Evolutionary conservation across 2,797 vertebrate species (phyloP), one percentile per base, ranked within the genome.

Genomic region (Coregonus suidteri): DNA sequence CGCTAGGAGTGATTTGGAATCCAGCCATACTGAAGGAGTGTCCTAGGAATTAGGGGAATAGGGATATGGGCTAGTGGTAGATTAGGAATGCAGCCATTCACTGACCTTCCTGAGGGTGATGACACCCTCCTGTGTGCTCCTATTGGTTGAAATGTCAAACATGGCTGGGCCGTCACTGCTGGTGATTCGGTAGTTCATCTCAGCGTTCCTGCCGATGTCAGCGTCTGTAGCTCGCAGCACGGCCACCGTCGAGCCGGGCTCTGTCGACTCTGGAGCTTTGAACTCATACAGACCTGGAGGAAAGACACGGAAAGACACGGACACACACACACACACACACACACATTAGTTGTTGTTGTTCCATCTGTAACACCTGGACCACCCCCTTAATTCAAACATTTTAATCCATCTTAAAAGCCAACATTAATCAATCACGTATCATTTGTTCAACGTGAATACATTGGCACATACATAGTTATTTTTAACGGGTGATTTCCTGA

Each of bases 31-130:
- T 13, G 41, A 47, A 47, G 9, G 9, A 47, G 41, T 47, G 41
- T 11, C 9, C 41, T 47, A 13, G 41, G 41, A 47, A 47, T 47
- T 47, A 47, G 41, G 41, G 9, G 41, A 47, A 11, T 13, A 47
- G 41, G 41, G 9, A 11, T 47, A 47, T 47, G 41, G 41, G 41
- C 41, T 47, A 47, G 9, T 13, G 41, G 41, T 47, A 47, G 41
- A 47, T 47, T 47, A 47, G 41, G 65, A 67, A 20, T 18, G 9
- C n/a, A 72, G 70, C n/a, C 41, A 52, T 3, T n/a, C 18, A 51
- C 90, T 83, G 62, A 99, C 97, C 96, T 97, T 98, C 91, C 94
- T 96, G 78, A 99, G 92, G 62, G 94, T 91, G 79, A 99, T 88
- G 78, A 97, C 89, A 59, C 97, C 97, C 73, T 98, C 97, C 87